A percentile compares a stretch with the other conserved stretches of the same genome.
These are phyloP conservation scores for Graphium colonna DNA, from an alignment of 2,888 invertebrate species.

Conservation along the genomic window DNA sequence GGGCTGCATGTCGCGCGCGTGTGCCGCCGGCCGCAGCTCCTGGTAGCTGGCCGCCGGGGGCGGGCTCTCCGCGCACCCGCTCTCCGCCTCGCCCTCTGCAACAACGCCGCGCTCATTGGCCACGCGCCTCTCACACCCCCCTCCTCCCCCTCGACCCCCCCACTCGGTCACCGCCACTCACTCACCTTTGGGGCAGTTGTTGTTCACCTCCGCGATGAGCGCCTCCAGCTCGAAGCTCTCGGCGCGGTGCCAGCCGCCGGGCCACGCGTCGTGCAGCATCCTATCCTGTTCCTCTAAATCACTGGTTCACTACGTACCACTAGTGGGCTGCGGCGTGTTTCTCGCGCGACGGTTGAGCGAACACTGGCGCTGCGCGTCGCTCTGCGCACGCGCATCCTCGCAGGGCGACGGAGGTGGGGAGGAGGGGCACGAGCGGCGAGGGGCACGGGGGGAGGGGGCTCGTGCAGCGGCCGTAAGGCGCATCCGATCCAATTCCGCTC, in stretches of 20 bases:
- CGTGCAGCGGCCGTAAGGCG: background rate
- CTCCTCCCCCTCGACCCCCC: constrained; percentile 17
- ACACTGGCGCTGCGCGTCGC: constrained; percentile 30
- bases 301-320: constrained; percentile 22
- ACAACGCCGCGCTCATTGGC: constrained; percentile 42
- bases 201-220: constrained; percentile 65
- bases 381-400: constrained; percentile 25
- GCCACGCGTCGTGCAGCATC: constrained; percentile 69
- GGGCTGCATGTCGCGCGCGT: constrained; percentile 70
- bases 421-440: background rate
- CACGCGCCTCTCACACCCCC: constrained; percentile 24
- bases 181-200: constrained; percentile 54
- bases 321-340: constrained; percentile 32
- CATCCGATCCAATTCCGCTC: constrained; percentile 18
- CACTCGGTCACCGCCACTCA: constrained; percentile 31
- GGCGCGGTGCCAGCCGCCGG: constrained; percentile 47
- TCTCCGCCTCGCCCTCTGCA: constrained; percentile 63
- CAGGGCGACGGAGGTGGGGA: constrained; percentile 4
- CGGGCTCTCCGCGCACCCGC: constrained; percentile 58
- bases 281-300: too few species aligned
- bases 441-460: background rate
- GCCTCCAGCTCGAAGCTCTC: constrained; percentile 61
- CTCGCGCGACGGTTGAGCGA: constrained; percentile 33
- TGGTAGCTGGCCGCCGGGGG: constrained; percentile 71
- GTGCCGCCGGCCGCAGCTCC: constrained; percentile 65